Percentiles rank a stretch among this genome's conserved stretches.
phyloP scores from a whole-genome alignment of 2,113 vertebrate species.

The Nycticebus coucang region DNA sequence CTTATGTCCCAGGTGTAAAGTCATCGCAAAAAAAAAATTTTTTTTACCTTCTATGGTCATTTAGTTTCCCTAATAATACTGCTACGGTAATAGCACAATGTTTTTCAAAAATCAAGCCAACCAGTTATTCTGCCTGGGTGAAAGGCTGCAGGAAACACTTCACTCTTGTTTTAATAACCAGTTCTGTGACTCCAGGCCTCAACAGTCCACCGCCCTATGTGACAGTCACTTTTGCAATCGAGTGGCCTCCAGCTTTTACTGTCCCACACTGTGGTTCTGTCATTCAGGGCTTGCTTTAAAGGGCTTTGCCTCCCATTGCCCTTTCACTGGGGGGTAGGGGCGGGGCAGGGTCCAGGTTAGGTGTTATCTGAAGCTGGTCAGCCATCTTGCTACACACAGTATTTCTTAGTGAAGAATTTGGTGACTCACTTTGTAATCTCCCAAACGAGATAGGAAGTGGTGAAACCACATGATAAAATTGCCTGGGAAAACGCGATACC shows the following conservation, averaged over 20 bases:
- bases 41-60: conserved; percentile 4
- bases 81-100: neutral
- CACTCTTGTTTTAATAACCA: too few species aligned
- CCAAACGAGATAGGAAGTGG: neutral
- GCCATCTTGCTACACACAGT: rapidly evolving
- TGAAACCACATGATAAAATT: neutral
- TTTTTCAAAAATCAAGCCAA: neutral
- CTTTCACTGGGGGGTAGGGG: rapidly evolving
- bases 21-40: neutral
- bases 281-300: neutral
- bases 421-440: neutral
- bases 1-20: conserved; percentile 33
- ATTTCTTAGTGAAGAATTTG: neutral
- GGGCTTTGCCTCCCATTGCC: neutral
- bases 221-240: neutral
- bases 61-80: conserved; percentile 41
- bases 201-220: rapidly evolving
- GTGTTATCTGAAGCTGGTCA: rapidly evolving
- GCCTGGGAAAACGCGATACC: too few species aligned
- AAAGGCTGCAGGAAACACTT: neutral
- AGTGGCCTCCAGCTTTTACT: neutral
- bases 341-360: neutral
- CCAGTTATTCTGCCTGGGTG: neutral
- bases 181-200: neutral
- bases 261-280: too few species aligned